A percentile compares a stretch with the other conserved stretches of the same genome.
phyloP scores from a whole-genome alignment of 2,888 invertebrate species.

The Pachliopta kotzebuea region DNA sequence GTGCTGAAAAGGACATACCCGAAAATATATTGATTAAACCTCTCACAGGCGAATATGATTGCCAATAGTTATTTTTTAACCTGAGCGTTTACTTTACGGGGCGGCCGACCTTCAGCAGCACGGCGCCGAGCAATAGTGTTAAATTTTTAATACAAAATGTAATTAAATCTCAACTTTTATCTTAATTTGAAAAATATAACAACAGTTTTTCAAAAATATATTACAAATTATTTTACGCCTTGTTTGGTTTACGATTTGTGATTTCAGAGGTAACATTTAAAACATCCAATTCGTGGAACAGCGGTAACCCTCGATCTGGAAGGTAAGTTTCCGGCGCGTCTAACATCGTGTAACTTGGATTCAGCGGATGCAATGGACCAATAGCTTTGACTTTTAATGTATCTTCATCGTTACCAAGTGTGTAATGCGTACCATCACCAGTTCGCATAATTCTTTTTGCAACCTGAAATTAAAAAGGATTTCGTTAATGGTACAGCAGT shows the following conservation, averaged over 20 bases:
- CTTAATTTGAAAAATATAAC: not conserved
- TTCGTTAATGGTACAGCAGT: too few relatives aligned
- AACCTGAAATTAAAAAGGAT: conserved; percentile 51
- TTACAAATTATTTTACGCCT: not conserved
- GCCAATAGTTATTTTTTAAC: too few relatives aligned
- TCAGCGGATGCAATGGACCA: conserved; percentile 63
- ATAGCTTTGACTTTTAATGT: conserved; percentile 51
- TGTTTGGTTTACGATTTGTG: conserved; percentile 1
- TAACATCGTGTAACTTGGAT: conserved; percentile 58
- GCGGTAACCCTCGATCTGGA: conserved; percentile 55
- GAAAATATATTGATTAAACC: not conserved
- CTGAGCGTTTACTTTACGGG: too few relatives aligned
- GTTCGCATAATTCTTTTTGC: conserved; percentile 79
- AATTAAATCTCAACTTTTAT: too few relatives aligned
- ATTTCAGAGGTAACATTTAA: conserved; percentile 36
- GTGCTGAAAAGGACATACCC: too few relatives aligned
- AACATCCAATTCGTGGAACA: conserved; percentile 59
- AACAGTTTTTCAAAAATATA: not conserved
- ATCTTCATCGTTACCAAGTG: conserved; percentile 65
- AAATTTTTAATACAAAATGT: too few relatives aligned
- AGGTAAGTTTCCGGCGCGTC: conserved; percentile 51
- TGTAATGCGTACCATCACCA: conserved; percentile 83
- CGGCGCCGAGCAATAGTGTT: too few relatives aligned
- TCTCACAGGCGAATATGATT: too few relatives aligned
- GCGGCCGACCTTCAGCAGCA: too few relatives aligned